Evolutionary conservation across 2,113 vertebrate genomes (phyloP).

Genomic region (Alosa alosa): DNA sequence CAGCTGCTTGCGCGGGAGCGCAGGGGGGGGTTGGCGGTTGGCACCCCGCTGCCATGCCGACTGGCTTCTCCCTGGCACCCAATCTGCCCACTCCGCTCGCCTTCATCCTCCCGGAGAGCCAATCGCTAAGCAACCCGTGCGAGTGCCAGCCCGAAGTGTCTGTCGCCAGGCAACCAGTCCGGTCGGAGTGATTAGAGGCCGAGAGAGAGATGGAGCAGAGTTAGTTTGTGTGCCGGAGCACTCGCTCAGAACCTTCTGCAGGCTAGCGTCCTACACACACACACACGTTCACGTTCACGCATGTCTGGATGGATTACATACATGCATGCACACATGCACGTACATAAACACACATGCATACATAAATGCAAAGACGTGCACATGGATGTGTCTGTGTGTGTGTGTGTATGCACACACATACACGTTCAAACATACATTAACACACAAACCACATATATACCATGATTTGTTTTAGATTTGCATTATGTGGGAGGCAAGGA

Average conservation of each 20-base stretch:
- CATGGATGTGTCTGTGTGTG: not conserved
- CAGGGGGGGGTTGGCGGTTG: not conserved
- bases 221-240: not conserved
- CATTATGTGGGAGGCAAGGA: not conserved
- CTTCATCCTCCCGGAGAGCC: conserved; percentile 7
- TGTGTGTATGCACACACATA: not conserved
- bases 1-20: not conserved
- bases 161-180: conserved; percentile 5
- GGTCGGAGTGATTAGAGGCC: not conserved
- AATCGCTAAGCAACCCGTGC: not conserved
- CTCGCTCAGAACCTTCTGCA: not conserved
- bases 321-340: not conserved
- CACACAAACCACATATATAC: not conserved
- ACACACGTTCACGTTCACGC: not conserved
- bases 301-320: not conserved
- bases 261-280: not conserved
- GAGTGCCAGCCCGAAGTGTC: not conserved
- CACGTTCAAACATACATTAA: not conserved
- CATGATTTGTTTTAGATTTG: not conserved
- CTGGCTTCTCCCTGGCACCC: conserved; percentile 11
- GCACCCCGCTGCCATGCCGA: conserved; percentile 13
- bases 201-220: not conserved
- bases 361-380: not conserved
- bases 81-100: not conserved
- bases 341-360: not conserved